Conservation (phyloP, 2,888 invertebrate genomes). For the Creontiades dilutus region DNA sequence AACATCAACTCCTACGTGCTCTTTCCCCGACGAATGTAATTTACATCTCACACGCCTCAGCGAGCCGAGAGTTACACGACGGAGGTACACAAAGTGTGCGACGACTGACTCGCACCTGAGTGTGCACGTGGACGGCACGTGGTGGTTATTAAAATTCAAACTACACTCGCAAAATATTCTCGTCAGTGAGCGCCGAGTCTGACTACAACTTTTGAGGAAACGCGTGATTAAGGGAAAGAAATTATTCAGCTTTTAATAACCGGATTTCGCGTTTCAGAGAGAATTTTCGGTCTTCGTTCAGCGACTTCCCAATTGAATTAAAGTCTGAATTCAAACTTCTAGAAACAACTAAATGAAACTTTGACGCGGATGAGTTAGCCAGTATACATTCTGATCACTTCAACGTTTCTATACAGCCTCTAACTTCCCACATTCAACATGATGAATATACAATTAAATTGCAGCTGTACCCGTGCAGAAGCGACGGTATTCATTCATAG, state of each 20-base stretch:
- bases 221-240: constrained; percentile 30
- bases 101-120: neutral
- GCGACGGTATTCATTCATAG: too few relatives aligned
- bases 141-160: neutral
- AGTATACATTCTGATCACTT: too few relatives aligned
- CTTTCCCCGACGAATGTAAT: constrained; percentile 61
- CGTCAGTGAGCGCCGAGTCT: neutral
- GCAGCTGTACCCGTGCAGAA: too few relatives aligned
- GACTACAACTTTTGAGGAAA: constrained; percentile 4
- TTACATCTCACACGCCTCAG: constrained; percentile 43
- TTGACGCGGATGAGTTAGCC: too few relatives aligned
- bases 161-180: neutral
- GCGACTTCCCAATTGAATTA: constrained; percentile 25
- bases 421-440: too few relatives aligned
- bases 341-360: neutral
- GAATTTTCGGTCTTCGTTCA: neutral
- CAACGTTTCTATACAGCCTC: too few relatives aligned
- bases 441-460: too few relatives aligned
- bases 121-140: neutral
- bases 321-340: neutral
- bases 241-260: constrained; percentile 32
- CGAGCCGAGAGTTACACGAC: constrained; percentile 13
- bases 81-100: constrained; percentile 10
- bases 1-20: constrained; percentile 49
- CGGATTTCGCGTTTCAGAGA: constrained; percentile 28